These are phyloP conservation scores for Macaria notata DNA, from an alignment of 2,888 invertebrate genomes.

Conservation along the genomic window DNA sequence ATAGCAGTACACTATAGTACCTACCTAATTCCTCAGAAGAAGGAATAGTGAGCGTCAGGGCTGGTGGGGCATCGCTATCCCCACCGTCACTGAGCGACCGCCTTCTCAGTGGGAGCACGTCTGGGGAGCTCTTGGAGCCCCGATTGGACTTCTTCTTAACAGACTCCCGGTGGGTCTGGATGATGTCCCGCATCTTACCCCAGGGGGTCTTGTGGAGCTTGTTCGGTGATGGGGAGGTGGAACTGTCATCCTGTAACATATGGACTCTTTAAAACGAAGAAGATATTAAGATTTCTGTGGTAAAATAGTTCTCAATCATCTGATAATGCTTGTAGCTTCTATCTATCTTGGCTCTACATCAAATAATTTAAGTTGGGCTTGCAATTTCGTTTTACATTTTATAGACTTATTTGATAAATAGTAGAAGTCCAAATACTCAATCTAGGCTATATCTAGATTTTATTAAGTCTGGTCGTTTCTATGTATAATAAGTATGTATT, in stretches of 20 bases:
- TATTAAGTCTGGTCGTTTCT: too few species aligned
- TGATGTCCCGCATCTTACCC: conserved; percentile 90
- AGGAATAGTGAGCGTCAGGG: conserved; percentile 82
- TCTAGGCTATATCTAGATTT: too few species aligned
- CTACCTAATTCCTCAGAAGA: conserved; percentile 82
- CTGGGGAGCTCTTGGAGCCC: conserved; percentile 67
- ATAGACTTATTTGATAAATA: too few species aligned
- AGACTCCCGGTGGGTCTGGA: conserved; percentile 86
- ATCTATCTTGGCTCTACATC: too few species aligned
- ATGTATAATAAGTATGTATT: too few species aligned
- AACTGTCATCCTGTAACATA: conserved; percentile 68
- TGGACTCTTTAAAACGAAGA: background rate
- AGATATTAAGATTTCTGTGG: too few species aligned
- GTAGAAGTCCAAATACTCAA: too few species aligned
- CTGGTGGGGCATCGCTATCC: conserved; percentile 75
- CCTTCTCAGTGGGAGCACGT: conserved; percentile 62
- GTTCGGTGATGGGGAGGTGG: conserved; percentile 75
- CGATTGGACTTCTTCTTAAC: conserved; percentile 82
- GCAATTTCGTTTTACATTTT: too few species aligned
- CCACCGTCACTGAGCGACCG: conserved; percentile 75
- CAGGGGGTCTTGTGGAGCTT: conserved; percentile 86
- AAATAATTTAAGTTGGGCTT: too few species aligned
- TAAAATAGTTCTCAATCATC: too few species aligned
- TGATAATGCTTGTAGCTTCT: too few species aligned
- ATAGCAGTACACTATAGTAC: conserved; percentile 5